Percentiles rank a stretch among this genome's conserved stretches.
Evolutionary conservation across 2,113 vertebrate species (phyloP).

Genomic region (Corythoichthys intestinalis): DNA sequence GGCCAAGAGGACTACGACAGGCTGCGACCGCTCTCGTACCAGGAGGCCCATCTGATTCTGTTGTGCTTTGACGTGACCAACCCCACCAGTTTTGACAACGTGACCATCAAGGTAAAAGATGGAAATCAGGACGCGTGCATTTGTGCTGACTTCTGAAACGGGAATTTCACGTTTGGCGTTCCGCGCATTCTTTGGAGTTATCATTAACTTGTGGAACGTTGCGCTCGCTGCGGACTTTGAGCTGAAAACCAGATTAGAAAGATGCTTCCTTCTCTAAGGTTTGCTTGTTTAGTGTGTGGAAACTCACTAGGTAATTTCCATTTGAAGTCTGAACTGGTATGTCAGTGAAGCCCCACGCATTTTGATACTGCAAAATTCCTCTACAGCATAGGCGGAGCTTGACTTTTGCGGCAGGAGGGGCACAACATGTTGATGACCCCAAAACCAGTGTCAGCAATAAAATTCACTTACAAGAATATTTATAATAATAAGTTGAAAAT

Average conservation of each 20-base stretch:
- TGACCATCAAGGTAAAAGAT: constrained; percentile 84
- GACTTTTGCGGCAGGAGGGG: no score
- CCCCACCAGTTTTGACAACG: constrained; percentile 90
- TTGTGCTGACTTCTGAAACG: background rate
- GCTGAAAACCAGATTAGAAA: constrained; percentile 1
- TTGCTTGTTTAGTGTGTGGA: background rate
- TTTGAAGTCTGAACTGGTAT: no score
- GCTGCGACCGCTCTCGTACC: constrained; percentile 89
- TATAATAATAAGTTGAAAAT: no score
- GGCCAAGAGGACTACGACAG: constrained; percentile 96
- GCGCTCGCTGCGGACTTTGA: constrained; percentile 25
- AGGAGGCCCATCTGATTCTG: constrained; percentile 83
- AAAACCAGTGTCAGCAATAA: no score
- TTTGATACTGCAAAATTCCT: no score
- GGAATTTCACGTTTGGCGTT: constrained; percentile 16
- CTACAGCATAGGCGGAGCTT: no score
- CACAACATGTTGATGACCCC: no score
- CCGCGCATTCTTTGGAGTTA: constrained; percentile 22
- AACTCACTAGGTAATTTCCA: no score
- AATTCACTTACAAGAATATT: no score
- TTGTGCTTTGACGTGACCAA: constrained; percentile 96
- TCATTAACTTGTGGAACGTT: constrained; percentile 34
- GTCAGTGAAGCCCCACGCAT: no score
- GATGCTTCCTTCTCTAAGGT: background rate
- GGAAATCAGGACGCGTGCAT: background rate